Base-by-base conservation (phyloP, 2,113 vertebrate species). In the Nothobranchius kuhntae region DNA sequence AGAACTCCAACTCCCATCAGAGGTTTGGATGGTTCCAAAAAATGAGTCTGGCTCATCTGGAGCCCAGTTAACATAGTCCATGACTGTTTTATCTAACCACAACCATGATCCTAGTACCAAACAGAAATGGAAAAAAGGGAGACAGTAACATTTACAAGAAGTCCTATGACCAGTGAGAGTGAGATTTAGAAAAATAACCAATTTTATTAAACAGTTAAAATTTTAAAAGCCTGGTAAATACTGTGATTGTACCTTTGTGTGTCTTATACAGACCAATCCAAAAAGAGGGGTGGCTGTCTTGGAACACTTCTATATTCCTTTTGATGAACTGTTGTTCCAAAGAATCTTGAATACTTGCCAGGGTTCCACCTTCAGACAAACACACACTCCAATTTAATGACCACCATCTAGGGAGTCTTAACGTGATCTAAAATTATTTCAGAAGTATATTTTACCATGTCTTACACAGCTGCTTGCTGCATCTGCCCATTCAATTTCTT, bases 21-120 rank as follows among this genome's bases (percentile, higher is more conserved):
- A 38, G 2, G 92, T 78, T 0, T 61, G 59, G 35, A 98, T 87
- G 76, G 89, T 86, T 44, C 62, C 83, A 64, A 26, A 86, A 2
- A 86, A 77, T 38, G 17, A 36, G 2, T 86, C n/a, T 0, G 92
- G 90, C 17, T 94, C 92, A 6, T 91, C 92, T 2, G 2, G 6
- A 53, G 84, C 93, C 96, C 96, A 98, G 87, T 98, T 96, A 48
- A 91, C 94, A 85, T 94, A 98, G 85, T 95, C 90, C 61, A 98
- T 15, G 1, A 87, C 86, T 44, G 77, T 92, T 73, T 85, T 89
- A 54, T 97, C 95, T 65, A 95, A 45, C 96, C 96, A 98, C 38
- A 90, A 38, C 96, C 96, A 98, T 0, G 73, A 82, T 9, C 91
- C 95, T 96, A 61, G 3, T 1, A 14, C 12, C 63, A 21, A 59